A percentile compares a stretch with the other conserved stretches of the same genome.
Evolutionary conservation across 1,140 invertebrate species (phyloP).

Genomic region (Drosophila ananassae): DNA sequence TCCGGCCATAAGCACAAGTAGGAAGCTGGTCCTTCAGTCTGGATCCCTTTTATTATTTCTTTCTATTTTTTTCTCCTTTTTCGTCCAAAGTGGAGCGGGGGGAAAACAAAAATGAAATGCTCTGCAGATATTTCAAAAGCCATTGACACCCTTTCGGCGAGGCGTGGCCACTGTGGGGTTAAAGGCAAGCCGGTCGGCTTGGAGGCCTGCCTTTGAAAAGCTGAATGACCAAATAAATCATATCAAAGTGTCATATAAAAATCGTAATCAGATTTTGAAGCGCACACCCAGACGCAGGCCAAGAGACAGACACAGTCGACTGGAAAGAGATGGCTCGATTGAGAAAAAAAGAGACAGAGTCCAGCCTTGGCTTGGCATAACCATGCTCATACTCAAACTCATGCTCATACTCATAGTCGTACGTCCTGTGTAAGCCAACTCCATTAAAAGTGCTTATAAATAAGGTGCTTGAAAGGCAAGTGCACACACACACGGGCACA

Average conservation of each 20-base stretch:
- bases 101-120: constrained; percentile 73
- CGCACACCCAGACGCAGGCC: constrained; percentile 46
- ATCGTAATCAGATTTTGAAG: constrained; percentile 83
- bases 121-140: constrained; percentile 83
- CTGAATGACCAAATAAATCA: constrained; percentile 83
- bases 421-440: constrained; percentile 75
- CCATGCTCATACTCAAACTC: constrained; percentile 1
- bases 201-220: constrained; percentile 80
- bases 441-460: constrained; percentile 83
- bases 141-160: constrained; percentile 79
- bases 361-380: constrained; percentile 26
- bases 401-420: constrained; percentile 34
- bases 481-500: constrained; percentile 52
- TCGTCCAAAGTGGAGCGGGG: constrained; percentile 7
- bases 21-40: constrained; percentile 63
- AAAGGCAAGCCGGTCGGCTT: constrained; percentile 26
- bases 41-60: constrained; percentile 51
- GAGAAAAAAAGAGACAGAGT: constrained; percentile 21
- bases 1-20: constrained; percentile 78
- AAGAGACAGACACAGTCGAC: constrained; percentile 24
- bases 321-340: constrained; percentile 8
- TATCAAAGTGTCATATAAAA: constrained; percentile 83
- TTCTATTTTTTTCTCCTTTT: constrained; percentile 9
- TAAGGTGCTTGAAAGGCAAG: constrained; percentile 81
- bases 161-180: constrained; percentile 43